Percentiles rank a stretch among this genome's conserved stretches.
These are phyloP conservation scores for Petrocephalus schoutedeni DNA, from an alignment of 2,797 vertebrate species.

Conservation along the genomic window DNA sequence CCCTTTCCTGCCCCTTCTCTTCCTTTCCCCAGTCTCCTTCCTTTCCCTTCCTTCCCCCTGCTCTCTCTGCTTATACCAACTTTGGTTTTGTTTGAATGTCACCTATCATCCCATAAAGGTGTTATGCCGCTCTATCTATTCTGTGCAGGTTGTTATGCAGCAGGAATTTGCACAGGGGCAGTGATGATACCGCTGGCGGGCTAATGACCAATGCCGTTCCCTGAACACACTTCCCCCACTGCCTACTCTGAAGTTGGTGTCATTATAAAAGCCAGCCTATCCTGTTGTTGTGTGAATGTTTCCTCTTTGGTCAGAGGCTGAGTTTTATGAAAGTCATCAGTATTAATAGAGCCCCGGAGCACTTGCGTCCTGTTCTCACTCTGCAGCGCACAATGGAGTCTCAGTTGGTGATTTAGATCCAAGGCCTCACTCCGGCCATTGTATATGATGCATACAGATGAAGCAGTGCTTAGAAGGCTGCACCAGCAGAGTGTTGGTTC, in stretches of 20 bases:
- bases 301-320: neutral
- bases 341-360: conserved; percentile 3
- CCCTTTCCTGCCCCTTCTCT: no score
- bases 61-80: neutral
- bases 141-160: neutral
- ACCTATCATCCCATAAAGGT: neutral
- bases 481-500: neutral
- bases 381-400: neutral
- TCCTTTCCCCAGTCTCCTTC: neutral
- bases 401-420: neutral
- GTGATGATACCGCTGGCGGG: neutral
- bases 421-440: neutral
- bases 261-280: neutral
- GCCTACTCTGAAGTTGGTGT: neutral
- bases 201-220: neutral
- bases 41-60: neutral
- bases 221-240: neutral
- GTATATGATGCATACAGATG: neutral
- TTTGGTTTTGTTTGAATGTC: neutral
- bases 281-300: neutral
- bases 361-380: neutral
- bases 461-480: neutral
- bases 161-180: conserved; percentile 11
- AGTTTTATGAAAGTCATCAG: conserved; percentile 15
- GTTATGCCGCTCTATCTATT: neutral